Conservation (phyloP, 2,888 invertebrate genomes). For the Lasioglossum morio region DNA sequence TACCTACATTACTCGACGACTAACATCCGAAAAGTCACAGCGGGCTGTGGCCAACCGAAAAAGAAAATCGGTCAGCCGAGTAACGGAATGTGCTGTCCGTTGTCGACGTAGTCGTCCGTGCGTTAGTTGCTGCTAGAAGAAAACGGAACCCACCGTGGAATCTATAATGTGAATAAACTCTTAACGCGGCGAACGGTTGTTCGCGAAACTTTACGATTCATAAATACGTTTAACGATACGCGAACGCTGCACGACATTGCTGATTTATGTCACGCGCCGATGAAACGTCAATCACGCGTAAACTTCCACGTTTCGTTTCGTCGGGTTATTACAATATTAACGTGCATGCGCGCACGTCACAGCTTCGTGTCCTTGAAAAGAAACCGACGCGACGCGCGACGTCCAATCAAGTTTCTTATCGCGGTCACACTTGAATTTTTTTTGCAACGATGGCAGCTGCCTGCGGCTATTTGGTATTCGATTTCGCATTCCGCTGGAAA, state of each 20-base stretch:
- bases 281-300: not conserved
- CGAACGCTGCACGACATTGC: not conserved
- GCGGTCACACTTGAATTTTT: not conserved
- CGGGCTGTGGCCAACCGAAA: slow-evolving; percentile 52
- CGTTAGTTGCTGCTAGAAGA: not conserved
- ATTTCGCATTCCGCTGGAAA: not conserved
- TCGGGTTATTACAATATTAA: not conserved
- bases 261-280: not conserved
- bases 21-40: slow-evolving; percentile 25
- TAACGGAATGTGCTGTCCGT: slow-evolving; percentile 63
- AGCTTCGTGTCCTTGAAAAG: not conserved
- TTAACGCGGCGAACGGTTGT: not conserved
- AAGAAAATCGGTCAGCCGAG: slow-evolving; percentile 66
- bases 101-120: not conserved
- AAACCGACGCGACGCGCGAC: not conserved
- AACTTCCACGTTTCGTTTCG: not conserved
- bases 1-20: slow-evolving; percentile 59
- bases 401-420: not conserved
- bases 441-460: not conserved
- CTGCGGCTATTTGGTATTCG: not conserved
- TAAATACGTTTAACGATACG: not conserved
- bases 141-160: not conserved
- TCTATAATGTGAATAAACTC: not conserved
- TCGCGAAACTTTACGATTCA: not conserved
- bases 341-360: not conserved